A percentile compares a stretch with the other conserved stretches of the same genome.
These are phyloP conservation scores for Coleophora flavipennella DNA, from an alignment of 2,888 invertebrate genomes.

Conservation along the genomic window DNA sequence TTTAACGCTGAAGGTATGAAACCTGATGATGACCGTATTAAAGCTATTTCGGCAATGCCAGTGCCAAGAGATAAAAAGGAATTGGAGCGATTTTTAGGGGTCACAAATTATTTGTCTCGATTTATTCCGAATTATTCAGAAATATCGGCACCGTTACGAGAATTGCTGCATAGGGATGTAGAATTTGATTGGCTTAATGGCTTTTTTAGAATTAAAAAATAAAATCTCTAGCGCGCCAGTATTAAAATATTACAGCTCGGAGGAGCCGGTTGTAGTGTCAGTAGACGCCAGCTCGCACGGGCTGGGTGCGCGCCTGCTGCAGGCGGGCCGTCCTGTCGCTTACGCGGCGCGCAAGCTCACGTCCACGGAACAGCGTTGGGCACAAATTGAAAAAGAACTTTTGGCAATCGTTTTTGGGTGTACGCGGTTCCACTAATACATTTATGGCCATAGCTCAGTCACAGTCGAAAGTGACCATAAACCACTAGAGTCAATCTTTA, in stretches of 20 bases:
- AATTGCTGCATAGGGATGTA: constrained; percentile 3
- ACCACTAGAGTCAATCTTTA: constrained; percentile 25
- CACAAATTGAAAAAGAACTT: constrained; percentile 10
- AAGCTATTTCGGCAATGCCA: not conserved
- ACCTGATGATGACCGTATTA: not conserved
- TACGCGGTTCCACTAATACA: constrained; percentile 9
- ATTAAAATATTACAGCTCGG: constrained; percentile 5
- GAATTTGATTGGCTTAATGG: constrained; percentile 5
- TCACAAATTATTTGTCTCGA: constrained; percentile 3
- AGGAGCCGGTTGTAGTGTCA: constrained; percentile 7
- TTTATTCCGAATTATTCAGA: constrained; percentile 5
- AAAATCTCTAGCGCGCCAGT: constrained; percentile 7
- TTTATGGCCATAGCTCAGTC: constrained; percentile 11
- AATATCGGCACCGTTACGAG: constrained; percentile 4
- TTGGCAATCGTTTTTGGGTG: constrained; percentile 10
- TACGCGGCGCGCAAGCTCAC: constrained; percentile 4
- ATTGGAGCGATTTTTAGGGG: constrained; percentile 4
- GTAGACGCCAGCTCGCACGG: constrained; percentile 6
- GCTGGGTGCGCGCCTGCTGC: constrained; percentile 10
- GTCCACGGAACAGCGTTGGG: constrained; percentile 7
- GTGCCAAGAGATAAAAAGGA: constrained; percentile 1
- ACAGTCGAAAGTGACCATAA: constrained; percentile 25
- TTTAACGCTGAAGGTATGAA: constrained; percentile 5
- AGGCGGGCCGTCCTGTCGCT: constrained; percentile 9
- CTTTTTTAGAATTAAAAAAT: constrained; percentile 1